A percentile compares a stretch with the other conserved stretches of the same genome.
phyloP scores from a whole-genome alignment of 2,888 invertebrate genomes.

The Drosophila anomelani region DNA sequence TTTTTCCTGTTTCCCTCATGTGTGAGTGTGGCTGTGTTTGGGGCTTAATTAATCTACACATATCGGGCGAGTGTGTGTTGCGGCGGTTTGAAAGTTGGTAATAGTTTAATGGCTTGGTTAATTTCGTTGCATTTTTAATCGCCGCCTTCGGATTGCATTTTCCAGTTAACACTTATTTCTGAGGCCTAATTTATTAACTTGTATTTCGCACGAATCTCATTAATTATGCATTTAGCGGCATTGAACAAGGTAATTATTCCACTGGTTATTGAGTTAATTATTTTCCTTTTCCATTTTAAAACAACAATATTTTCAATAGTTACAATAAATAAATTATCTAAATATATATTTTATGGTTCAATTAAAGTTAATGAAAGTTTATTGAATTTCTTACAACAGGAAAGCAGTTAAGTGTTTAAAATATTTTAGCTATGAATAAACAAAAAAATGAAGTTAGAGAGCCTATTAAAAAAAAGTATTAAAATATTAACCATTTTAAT shows the following conservation, averaged over 20 bases:
- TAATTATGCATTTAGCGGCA: background rate
- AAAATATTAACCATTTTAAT: too few species aligned
- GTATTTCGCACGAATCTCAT: background rate
- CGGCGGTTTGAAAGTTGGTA: constrained; percentile 55
- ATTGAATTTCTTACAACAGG: too few species aligned
- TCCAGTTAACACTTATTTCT: constrained; percentile 23
- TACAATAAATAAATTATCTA: too few species aligned
- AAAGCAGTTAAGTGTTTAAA: too few species aligned
- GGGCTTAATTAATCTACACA: constrained; percentile 64
- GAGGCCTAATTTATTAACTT: constrained; percentile 5
- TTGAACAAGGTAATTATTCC: background rate
- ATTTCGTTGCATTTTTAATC: constrained; percentile 47
- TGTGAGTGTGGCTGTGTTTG: constrained; percentile 23
- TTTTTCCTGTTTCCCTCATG: constrained; percentile 53
- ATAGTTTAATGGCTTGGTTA: constrained; percentile 56
- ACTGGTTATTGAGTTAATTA: background rate
- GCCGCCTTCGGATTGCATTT: constrained; percentile 22
- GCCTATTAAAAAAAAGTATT: too few species aligned
- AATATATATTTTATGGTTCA: too few species aligned
- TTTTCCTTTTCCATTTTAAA: too few species aligned
- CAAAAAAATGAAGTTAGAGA: too few species aligned
- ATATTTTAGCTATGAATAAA: too few species aligned
- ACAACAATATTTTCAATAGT: too few species aligned
- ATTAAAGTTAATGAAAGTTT: too few species aligned
- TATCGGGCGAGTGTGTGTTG: constrained; percentile 34